Percentiles rank a stretch among this genome's conserved stretches.
Evolutionary conservation across 2,888 invertebrate genomes (phyloP).

Genomic region (Daptonema setosum): DNA sequence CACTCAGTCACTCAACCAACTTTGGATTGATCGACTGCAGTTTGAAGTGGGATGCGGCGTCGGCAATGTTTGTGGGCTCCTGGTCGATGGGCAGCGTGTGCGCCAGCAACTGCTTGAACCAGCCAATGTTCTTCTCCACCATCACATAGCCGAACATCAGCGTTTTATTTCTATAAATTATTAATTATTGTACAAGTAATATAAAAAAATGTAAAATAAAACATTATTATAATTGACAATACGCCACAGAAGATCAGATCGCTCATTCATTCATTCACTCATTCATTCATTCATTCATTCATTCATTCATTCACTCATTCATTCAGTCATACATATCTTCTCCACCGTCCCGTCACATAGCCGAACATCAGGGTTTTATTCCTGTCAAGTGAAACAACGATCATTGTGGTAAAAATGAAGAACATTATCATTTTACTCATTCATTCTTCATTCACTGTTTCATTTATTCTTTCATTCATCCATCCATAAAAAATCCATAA

Average conservation of each 20-base stretch:
- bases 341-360: conserved; percentile 62
- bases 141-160: conserved; percentile 78
- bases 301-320: too few species aligned
- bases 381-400: conserved; percentile 34
- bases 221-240: not conserved
- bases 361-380: conserved; percentile 89
- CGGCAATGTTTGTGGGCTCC: not conserved
- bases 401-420: too few species aligned
- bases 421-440: too few species aligned
- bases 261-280: too few species aligned
- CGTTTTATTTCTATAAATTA: conserved; percentile 59
- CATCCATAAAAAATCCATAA: too few species aligned
- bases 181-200: not conserved
- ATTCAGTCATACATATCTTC: too few species aligned
- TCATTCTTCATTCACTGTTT: too few species aligned
- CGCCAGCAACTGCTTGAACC: conserved; percentile 74
- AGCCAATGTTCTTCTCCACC: conserved; percentile 68
- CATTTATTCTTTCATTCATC: too few species aligned
- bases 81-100: conserved; percentile 51
- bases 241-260: too few species aligned
- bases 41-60: not conserved
- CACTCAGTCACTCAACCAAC: too few species aligned
- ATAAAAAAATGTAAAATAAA: not conserved
- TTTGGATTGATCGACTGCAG: conserved; percentile 1
- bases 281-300: too few species aligned